These are phyloP conservation scores for Cricetomys ansorgei DNA, from an alignment of 2,113 vertebrate species.

Conservation along the genomic window DNA sequence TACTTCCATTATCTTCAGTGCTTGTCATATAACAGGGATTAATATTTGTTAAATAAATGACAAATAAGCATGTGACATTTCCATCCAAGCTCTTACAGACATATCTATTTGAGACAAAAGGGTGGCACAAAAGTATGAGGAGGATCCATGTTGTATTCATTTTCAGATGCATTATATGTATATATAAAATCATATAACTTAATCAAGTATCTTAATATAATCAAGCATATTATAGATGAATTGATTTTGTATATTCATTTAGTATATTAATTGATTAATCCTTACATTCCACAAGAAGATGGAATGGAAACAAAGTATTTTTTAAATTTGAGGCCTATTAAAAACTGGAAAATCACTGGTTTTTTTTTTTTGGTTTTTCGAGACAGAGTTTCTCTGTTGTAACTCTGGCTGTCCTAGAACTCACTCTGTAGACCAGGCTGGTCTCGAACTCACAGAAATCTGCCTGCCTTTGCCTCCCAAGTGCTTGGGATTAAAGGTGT, in stretches of 20 bases:
- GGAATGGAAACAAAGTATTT: neutral
- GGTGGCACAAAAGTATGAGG: neutral
- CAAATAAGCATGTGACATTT: neutral
- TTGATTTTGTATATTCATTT: neutral
- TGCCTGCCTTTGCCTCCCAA: too few species aligned
- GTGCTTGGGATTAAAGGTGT: too few species aligned
- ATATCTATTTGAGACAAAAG: neutral
- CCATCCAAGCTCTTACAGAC: neutral
- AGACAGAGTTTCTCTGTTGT: too few species aligned
- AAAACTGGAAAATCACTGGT: too few species aligned
- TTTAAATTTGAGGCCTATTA: too few species aligned
- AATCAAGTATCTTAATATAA: neutral
- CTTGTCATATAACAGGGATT: neutral
- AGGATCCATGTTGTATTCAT: neutral
- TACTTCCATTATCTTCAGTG: neutral
- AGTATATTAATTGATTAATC: neutral
- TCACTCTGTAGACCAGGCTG: too few species aligned
- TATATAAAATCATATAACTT: neutral
- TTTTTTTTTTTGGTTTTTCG: too few species aligned
- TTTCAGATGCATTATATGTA: neutral
- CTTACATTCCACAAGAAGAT: neutral
- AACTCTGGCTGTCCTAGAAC: too few species aligned
- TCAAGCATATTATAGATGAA: neutral
- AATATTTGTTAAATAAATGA: conserved; percentile 2
- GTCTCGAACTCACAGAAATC: too few species aligned